A percentile compares a stretch with the other conserved stretches of the same genome.
phyloP scores from a whole-genome alignment of 1,140 invertebrate genomes.

The Drosophila lowei region DNA sequence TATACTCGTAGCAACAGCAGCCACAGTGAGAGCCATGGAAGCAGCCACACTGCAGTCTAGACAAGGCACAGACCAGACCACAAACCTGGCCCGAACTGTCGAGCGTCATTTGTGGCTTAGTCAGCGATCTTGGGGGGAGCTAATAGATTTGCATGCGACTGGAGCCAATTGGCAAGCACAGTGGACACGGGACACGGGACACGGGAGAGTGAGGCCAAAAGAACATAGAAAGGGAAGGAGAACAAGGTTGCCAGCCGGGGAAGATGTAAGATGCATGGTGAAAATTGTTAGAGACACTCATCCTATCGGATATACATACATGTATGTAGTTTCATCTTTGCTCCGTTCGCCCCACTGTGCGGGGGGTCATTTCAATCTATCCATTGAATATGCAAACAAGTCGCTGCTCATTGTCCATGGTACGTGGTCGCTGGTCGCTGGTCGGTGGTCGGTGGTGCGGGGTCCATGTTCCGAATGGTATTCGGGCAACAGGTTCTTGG shows the following conservation, averaged over 20 bases:
- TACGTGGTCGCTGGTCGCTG: background rate
- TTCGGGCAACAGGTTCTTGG: slow-evolving; percentile 32
- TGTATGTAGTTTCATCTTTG: background rate
- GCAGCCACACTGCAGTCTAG: slow-evolving; percentile 15
- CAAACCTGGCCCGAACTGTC: slow-evolving; percentile 10
- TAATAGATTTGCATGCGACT: slow-evolving; percentile 36
- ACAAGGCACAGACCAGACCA: slow-evolving; percentile 5
- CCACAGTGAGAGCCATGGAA: background rate
- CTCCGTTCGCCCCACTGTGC: slow-evolving; percentile 17
- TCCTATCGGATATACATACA: too few species aligned
- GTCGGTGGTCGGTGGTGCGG: too few species aligned
- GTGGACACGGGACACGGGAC: slow-evolving; percentile 2
- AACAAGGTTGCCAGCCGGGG: too few species aligned
- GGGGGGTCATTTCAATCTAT: slow-evolving; percentile 19
- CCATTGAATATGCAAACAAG: background rate
- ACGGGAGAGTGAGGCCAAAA: too few species aligned
- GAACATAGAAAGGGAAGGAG: too few species aligned
- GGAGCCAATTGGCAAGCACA: slow-evolving; percentile 26
- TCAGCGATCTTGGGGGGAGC: slow-evolving; percentile 7
- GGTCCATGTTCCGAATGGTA: background rate
- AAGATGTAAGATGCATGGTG: too few species aligned
- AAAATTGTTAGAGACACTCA: too few species aligned
- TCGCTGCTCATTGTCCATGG: slow-evolving; percentile 2
- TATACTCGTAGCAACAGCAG: background rate
- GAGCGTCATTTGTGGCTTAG: slow-evolving; percentile 28